Evolutionary conservation across 2,888 invertebrate species (phyloP), one percentile per base, ranked within the genome.

Genomic region (Callimorpha dominula): DNA sequence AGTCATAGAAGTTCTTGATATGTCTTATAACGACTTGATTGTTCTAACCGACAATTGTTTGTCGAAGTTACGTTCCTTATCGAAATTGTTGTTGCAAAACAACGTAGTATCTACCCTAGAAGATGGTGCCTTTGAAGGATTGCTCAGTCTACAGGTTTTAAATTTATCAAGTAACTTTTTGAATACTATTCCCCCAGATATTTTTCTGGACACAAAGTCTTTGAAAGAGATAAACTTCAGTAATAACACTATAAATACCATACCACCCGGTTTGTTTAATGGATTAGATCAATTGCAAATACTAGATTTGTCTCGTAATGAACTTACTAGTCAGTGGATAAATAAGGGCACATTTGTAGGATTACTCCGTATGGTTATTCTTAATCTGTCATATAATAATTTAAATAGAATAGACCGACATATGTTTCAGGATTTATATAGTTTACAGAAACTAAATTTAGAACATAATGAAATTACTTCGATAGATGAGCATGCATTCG

Each of bases 121-220:
- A 81, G 97, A 97, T 88, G 96, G 97, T 81, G 97, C 98, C 76
- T 96, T 98, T 81, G 96, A 96, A 76, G 97, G 97, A 78, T 94
- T 98, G 80, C 93, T 95, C 73, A 96, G 96, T 78, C 92, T 98
- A 81, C 96, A 97, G 87, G 96, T 97, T 81, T 93, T 98, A 64
- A 98, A 98, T 93, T 91, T 98, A 86, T 97, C 98, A 17, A 97
- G 97, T 92, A 98, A 98, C 92, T 96, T 96, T 87, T 94, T 98
- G 82, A 97, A 96, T 68, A 97, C 97, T 12, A 93, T 98, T 78
- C 98, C 98, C 8, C 97, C 97, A 42, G 97, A 97, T 85, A 87
- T 98, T 70, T 98, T 98, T 91, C 94, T 96, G 83, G 96, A 97
- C 70, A 96, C 97, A 14, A 96, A 96, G 81, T 96, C 97, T 75